Evolutionary conservation across 2,888 invertebrate genomes (phyloP), one percentile per base, ranked within the genome.

Genomic region (Beris morrisii): DNA sequence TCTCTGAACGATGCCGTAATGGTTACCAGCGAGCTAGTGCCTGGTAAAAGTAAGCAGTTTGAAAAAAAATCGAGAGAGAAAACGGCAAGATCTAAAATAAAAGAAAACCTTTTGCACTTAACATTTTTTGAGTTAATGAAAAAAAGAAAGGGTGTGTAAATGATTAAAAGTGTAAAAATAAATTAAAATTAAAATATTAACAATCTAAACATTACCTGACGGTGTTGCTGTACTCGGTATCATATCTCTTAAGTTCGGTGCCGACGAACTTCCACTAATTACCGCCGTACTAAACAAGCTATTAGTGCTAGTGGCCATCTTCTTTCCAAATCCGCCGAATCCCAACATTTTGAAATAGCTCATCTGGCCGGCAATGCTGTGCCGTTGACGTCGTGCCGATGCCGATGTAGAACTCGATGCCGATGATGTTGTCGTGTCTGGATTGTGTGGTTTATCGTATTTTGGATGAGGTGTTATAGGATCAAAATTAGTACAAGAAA

Each of bases 301-400:
- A 80, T 91, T 93, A 72, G 91, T 86, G 74, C 88, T 88, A 79
- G 81, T 84, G 73, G 86, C 82, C 75, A 84, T 82, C 79, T 87
- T 87, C 83, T 87, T 87, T 76, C 85, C 86, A 77, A 86, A 85
- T 77, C 86, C 88, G 45, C 80, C 81, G 83, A 92, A 89, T 77
- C 91, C 91, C 84, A 92, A 86, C 88, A 92, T 88, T 88, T 91
- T 91, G 87, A 90, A 91, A 87, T 92, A 92, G 87, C 89, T 92
- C 90, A 92, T 91, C 89, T 93, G 93, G 85, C 93, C 93, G 85
- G 92, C 92, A 87, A 94, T 92, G 87, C 93, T 93, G 91, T 94
- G 93, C 83, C 93, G 91, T 86, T 93, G 93, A 84, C 91, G 91
- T 84, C 91, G 89, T 82, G 87, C 86, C 73, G 79, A 78, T 71